These are phyloP conservation scores for Peromyscus attwateri DNA, from an alignment of 2,797 vertebrate species.

Conservation along the genomic window DNA sequence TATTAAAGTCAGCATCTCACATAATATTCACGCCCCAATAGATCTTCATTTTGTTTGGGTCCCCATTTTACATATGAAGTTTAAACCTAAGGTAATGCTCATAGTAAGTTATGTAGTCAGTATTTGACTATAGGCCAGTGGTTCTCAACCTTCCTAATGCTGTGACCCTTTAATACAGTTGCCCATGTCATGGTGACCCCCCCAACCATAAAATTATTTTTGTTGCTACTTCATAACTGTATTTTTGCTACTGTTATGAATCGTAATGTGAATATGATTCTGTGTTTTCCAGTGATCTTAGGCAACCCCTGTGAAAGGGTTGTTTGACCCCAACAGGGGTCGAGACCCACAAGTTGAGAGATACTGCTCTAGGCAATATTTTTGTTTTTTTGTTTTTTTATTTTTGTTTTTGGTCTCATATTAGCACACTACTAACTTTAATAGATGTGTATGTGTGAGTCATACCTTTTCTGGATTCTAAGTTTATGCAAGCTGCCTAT, in stretches of 20 bases:
- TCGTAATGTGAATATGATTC: neutral
- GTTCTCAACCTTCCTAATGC: neutral
- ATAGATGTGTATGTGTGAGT: conserved; percentile 40
- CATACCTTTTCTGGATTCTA: conserved; percentile 64
- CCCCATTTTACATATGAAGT: conserved; percentile 58
- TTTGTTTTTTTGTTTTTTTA: neutral
- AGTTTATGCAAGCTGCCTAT: conserved; percentile 36
- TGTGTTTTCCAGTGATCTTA: neutral
- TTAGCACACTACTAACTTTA: conserved; percentile 38
- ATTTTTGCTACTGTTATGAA: neutral
- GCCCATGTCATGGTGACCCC: neutral
- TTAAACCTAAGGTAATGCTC: conserved; percentile 18
- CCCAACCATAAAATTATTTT: neutral
- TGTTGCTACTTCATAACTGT: neutral
- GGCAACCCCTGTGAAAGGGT: neutral
- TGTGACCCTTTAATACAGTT: neutral
- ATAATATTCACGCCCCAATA: conserved; percentile 33
- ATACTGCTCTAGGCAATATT: neutral
- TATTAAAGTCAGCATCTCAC: conserved; percentile 31
- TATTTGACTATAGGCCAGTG: neutral
- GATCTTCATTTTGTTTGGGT: neutral
- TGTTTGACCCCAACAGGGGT: neutral
- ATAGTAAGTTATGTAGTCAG: conserved; percentile 40
- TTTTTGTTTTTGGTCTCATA: conserved; percentile 3
- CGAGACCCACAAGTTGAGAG: neutral